Base-by-base conservation (phyloP, 2,797 vertebrate species). In the Pantherophis alleghaniensis region DNA sequence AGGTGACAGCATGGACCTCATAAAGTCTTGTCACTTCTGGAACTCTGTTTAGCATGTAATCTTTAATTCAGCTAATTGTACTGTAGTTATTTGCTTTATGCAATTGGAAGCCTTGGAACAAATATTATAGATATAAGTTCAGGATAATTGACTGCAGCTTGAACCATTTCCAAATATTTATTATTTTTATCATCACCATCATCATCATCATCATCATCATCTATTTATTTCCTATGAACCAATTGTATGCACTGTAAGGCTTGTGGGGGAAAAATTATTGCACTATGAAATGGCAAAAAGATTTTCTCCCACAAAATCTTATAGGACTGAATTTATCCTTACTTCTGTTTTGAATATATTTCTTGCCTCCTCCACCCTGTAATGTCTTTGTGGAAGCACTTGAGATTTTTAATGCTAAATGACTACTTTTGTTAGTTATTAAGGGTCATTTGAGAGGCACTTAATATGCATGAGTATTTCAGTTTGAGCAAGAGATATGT, bases 51-150 rank as follows among this genome's bases (percentile, higher is more conserved):
- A 86, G 91, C 93, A 92, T 93, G 89, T 96, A 95, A 93, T 95
- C 88, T 94, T 96, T 94, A 93, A 95, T 96, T 94, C 87, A 94
- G 92, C 69, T 95, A 90, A 26, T 94, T 96, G 94, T 95, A 94
- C 93, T 94, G 95, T 94, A 92, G 96, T 95, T 95, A 95, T 93
- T 95, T 95, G 95, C 91, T 91, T 92, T 59, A 26, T 94, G 59
- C 94, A 95, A 94, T 92, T 97, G 95, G 94, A 96, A 96, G 90
- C 32, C 42, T 32, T 60, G 26, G 79, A 79, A 92, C 32, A 89
- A 53, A 59, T 93, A 93, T 94, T 69, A 69, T 69, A 32, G 5
- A 28, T 60, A 92, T 91, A 95, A 96, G 87, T 96, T 94, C 32
- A 94, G 95, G 91, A 95, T 92, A 74, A 95, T 95, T 95, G 94